A percentile compares a stretch with the other conserved stretches of the same genome.
phyloP scores from a whole-genome alignment of 2,113 vertebrate genomes.

The Aptenodytes forsteri region DNA sequence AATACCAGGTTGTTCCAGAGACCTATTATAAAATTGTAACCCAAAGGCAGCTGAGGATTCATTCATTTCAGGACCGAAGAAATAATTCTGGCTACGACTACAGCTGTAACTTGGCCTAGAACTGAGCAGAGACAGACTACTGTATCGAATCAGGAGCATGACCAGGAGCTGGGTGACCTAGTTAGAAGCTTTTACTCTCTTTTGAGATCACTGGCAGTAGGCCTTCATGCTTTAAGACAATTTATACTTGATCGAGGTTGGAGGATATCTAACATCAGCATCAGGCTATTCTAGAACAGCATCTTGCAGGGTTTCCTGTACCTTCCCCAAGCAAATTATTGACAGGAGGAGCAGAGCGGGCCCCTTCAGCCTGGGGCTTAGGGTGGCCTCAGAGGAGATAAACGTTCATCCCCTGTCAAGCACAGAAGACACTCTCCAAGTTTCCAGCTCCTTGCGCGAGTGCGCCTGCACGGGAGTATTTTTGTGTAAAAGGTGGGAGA shows the following conservation, averaged over 20 bases:
- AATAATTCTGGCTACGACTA: not conserved
- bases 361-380: not conserved
- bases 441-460: not conserved
- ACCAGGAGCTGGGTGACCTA: not conserved
- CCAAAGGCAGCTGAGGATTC: not conserved
- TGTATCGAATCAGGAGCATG: not conserved
- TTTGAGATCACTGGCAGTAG: not conserved
- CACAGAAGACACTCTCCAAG: not conserved
- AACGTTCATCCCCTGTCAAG: not conserved
- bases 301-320: not conserved
- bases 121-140: not conserved
- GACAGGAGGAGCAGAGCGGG: not conserved
- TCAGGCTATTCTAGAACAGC: not conserved
- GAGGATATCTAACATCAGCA: not conserved
- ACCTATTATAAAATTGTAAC: not conserved
- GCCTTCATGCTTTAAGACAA: not conserved
- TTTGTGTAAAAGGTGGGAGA: not conserved
- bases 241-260: not conserved
- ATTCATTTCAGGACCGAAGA: not conserved
- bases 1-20: not conserved
- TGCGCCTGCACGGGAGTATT: rapidly evolving
- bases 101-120: not conserved
- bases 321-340: not conserved
- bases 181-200: not conserved
- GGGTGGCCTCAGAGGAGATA: not conserved